Percentiles rank a stretch among this genome's conserved stretches.
Conservation (phyloP, 2,797 vertebrate genomes). For the Phrynocephalus forsythii region DNA sequence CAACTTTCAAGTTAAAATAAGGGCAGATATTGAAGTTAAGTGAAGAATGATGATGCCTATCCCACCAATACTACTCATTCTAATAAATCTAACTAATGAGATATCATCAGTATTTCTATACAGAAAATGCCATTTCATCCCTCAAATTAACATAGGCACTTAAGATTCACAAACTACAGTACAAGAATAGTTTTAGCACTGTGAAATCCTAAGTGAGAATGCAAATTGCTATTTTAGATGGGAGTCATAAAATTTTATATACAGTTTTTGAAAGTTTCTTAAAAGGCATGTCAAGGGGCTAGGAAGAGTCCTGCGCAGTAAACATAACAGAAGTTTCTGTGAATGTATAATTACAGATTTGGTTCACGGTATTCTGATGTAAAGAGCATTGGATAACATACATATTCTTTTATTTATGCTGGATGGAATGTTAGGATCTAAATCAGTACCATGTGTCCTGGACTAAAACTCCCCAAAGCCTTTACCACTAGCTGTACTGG, state of each 20-base stretch:
- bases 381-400: not conserved
- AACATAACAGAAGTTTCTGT: not conserved
- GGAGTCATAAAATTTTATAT: not conserved
- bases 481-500: no score
- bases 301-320: no score
- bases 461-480: no score
- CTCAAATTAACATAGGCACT: not conserved
- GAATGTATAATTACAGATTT: not conserved
- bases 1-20: not conserved
- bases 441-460: no score
- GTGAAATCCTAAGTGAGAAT: not conserved
- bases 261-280: not conserved
- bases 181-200: not conserved
- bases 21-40: not conserved
- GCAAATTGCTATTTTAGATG: not conserved
- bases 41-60: not conserved
- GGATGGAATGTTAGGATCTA: not conserved
- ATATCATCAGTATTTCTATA: not conserved
- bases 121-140: not conserved
- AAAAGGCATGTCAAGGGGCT: not conserved
- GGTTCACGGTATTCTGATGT: not conserved
- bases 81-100: not conserved
- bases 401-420: not conserved
- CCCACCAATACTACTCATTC: not conserved
- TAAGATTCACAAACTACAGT: not conserved